Conservation (phyloP, 1,140 invertebrate species). For the Atta cephalotes region DNA sequence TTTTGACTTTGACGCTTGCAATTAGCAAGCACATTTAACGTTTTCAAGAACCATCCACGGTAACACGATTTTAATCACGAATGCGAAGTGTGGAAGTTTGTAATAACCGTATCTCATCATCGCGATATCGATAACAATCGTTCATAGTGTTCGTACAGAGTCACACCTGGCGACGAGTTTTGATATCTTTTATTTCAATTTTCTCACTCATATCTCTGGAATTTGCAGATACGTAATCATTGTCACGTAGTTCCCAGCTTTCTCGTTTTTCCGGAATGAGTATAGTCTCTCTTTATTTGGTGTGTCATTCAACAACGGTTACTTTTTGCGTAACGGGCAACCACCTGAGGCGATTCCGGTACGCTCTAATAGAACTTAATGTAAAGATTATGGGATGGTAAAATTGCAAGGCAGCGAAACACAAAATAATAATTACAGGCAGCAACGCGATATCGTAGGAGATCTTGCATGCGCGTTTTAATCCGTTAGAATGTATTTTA, state of each 20-base stretch:
- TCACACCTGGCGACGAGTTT: neutral
- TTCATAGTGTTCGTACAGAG: neutral
- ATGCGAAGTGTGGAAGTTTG: neutral
- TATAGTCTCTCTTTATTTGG: neutral
- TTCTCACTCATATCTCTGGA: neutral
- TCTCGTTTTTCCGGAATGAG: neutral
- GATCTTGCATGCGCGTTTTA: neutral
- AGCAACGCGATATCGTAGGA: neutral
- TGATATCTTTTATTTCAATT: neutral
- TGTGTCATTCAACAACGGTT: neutral
- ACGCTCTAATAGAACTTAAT: conserved; percentile 12
- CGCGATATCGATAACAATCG: neutral
- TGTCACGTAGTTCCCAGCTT: neutral
- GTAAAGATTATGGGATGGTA: neutral
- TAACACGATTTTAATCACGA: neutral
- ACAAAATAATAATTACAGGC: neutral
- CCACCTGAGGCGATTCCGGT: neutral
- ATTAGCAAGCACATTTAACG: neutral
- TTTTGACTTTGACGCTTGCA: neutral
- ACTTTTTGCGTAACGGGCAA: conserved; percentile 4
- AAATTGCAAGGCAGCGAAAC: neutral
- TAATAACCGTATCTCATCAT: neutral
- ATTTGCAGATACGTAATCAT: neutral
- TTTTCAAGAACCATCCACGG: neutral
- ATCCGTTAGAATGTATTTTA: neutral